Conservation (phyloP, 2,888 invertebrate genomes). For the Xestobium rufovillosum region DNA sequence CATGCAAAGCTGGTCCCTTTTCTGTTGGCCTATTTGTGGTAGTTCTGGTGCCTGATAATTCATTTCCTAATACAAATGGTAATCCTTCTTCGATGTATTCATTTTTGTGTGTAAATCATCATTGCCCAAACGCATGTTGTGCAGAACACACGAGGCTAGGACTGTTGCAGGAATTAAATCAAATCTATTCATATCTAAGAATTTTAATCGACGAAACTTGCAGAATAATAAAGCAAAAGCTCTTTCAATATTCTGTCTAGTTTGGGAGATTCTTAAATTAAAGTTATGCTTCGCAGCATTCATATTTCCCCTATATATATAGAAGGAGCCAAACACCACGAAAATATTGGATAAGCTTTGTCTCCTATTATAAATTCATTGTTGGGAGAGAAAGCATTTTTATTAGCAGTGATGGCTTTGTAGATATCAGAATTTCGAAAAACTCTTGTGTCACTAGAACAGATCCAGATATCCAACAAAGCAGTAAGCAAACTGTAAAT, state of each 20-base stretch:
- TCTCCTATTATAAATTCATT: conserved; percentile 24
- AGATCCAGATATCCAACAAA: conserved; percentile 15
- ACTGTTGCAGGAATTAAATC: conserved; percentile 25
- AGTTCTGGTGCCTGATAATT: too few relatives aligned
- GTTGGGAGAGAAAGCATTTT: conserved; percentile 7
- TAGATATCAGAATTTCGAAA: conserved; percentile 16
- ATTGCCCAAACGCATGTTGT: conserved; percentile 22
- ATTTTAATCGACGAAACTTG: conserved; percentile 26
- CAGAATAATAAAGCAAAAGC: conserved; percentile 26
- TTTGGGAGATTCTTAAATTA: conserved; percentile 18
- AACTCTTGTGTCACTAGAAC: conserved; percentile 11
- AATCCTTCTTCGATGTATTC: too few relatives aligned
- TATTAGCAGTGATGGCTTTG: conserved; percentile 8
- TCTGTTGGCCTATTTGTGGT: too few relatives aligned
- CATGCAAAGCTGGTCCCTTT: too few relatives aligned
- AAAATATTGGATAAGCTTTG: conserved; percentile 23
- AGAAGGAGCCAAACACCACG: conserved; percentile 25
- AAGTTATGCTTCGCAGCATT: conserved; percentile 24
- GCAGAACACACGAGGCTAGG: conserved; percentile 24
- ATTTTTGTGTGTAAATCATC: conserved; percentile 10
- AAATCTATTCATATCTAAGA: conserved; percentile 25
- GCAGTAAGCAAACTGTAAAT: conserved; percentile 13
- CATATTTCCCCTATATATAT: conserved; percentile 22
- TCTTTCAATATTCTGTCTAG: conserved; percentile 24
- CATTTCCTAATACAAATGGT: too few relatives aligned